phyloP scores from a whole-genome alignment of 2,888 invertebrate species.

The Diplazon laetatorius region DNA sequence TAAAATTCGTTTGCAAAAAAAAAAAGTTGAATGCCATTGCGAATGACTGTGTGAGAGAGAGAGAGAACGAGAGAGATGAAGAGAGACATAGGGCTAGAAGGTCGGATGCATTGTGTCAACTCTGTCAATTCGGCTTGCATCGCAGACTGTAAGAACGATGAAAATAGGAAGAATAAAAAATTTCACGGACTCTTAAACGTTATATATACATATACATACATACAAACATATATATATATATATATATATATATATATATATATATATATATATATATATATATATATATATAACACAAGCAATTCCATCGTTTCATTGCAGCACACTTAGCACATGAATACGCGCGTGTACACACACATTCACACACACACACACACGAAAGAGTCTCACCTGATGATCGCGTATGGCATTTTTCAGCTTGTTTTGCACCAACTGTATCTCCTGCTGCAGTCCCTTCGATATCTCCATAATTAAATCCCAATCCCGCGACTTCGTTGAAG shows the following conservation, averaged over 20 bases:
- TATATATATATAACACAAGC: conserved; percentile 8
- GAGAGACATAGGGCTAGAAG: background rate
- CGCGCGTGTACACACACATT: conserved; percentile 33
- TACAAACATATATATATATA: background rate
- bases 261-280: background rate
- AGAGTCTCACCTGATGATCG: conserved; percentile 85
- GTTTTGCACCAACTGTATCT: conserved; percentile 85
- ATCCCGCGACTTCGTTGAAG: conserved; percentile 20
- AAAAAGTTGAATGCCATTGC: conserved; percentile 5
- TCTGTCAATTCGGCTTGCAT: background rate
- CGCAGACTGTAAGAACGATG: background rate
- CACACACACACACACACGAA: conserved; percentile 49
- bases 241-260: conserved; percentile 3
- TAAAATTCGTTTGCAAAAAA: background rate
- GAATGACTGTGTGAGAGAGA: conserved; percentile 8
- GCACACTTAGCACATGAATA: conserved; percentile 43
- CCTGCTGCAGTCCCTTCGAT: conserved; percentile 86
- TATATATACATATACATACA: background rate
- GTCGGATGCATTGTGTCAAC: conserved; percentile 6
- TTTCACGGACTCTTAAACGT: too few species aligned
- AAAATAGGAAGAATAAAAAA: conserved; percentile 16
- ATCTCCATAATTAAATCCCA: conserved; percentile 84
- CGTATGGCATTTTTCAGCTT: conserved; percentile 86
- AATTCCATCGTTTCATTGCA: background rate
- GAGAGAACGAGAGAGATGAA: too few species aligned